phyloP scores from a whole-genome alignment of 2,888 invertebrate genomes.

The Chelonus formosanus region DNA sequence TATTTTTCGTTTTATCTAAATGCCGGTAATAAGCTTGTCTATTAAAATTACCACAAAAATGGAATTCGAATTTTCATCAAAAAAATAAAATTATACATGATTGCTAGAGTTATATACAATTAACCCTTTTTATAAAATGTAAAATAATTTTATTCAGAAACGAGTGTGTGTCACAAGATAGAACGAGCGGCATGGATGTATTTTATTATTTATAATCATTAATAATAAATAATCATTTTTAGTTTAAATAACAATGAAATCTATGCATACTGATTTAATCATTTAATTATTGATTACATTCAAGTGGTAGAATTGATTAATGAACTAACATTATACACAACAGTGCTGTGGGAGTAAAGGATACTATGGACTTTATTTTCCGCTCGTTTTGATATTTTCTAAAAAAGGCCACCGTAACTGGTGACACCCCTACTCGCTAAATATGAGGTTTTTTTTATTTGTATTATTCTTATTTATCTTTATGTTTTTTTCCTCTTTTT shows the following conservation, averaged over 20 bases:
- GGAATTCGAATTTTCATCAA: constrained; percentile 33
- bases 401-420: neutral
- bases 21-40: constrained; percentile 48
- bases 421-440: constrained; percentile 31
- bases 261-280: too few relatives aligned
- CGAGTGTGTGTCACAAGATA: constrained; percentile 12
- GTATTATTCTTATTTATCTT: neutral
- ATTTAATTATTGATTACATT: too few relatives aligned
- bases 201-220: neutral
- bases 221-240: neutral
- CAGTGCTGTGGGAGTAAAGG: too few relatives aligned
- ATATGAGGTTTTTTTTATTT: constrained; percentile 28
- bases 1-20: constrained; percentile 42
- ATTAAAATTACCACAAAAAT: constrained; percentile 46
- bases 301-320: too few relatives aligned
- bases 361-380: too few relatives aligned
- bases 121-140: constrained; percentile 24
- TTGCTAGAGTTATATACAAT: constrained; percentile 20
- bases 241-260: neutral
- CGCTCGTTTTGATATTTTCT: too few relatives aligned
- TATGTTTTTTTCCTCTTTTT: constrained; percentile 5
- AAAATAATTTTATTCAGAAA: constrained; percentile 10
- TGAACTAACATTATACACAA: too few relatives aligned
- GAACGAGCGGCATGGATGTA: constrained; percentile 11
- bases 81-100: constrained; percentile 7